Base-by-base conservation (phyloP, 2,113 vertebrate species). In the Gorsachius goisagi region DNA sequence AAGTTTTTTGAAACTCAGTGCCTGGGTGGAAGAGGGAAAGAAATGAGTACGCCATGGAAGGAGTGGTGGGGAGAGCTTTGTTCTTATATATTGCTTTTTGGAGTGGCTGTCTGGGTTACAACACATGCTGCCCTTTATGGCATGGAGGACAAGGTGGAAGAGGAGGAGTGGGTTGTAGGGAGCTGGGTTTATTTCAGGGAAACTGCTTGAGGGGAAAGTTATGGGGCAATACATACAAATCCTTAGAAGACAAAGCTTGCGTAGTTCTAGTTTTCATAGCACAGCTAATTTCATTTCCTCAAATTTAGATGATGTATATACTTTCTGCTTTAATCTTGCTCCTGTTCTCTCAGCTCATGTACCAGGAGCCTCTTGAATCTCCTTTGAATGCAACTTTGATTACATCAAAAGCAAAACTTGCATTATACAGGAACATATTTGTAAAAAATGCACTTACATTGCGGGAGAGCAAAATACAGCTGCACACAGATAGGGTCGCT, bases 351-450 rank as follows among this genome's bases (percentile, higher is more conserved):
- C 63, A 39, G 63, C 79, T 88, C 91, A 60, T 35, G 55, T 77
- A 49, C 60, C 68, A 26, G 15, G 3, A 82, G 19, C 8, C 21
- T 95, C 35, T 22, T 63, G 39, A 64, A 68, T 53, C 41, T 76
- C 15, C 50, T 78, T 92, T 93, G 95, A 93, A 94, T 96, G 9
- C 71, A 88, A 67, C 56, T 94, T 95, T 96, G 90, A 96, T 95
- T 96, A 88, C 83, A 93, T 88, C 79, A 78, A 64, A 89, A 93
- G 63, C 64, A 92, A 93, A 93, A 85, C 80, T 89, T 76, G 72
- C 19, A 78, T 67, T 93, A 85, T 75, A 56, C 52, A 58, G 64
- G 49, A 84, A 75, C 66, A 18, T 86, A 87, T 90, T 95, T 85
- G 14, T 85, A 30, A 92, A 94, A 97, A 92, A 87, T 37, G 33